Conservation (phyloP, 2,797 vertebrate species). For the Oreortyx pictus region DNA sequence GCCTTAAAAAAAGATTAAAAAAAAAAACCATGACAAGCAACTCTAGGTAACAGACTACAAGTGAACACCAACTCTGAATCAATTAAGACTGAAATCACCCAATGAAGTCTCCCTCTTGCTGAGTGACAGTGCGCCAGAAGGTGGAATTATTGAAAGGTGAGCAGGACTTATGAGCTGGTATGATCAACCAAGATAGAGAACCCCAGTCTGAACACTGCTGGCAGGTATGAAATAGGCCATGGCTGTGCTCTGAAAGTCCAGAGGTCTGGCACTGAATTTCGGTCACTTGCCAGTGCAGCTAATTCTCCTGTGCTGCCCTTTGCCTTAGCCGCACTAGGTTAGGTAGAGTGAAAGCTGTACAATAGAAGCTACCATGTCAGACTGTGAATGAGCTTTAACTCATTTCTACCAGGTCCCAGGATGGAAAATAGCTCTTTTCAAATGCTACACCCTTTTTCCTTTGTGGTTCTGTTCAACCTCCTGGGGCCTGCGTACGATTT, state of each 20-base stretch:
- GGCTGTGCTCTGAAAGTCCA: neutral
- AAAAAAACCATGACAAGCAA: neutral
- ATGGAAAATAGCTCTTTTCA: neutral
- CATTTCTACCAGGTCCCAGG: neutral
- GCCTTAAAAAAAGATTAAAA: neutral
- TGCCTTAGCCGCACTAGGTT: neutral
- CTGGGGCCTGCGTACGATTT: neutral
- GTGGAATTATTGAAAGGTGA: neutral
- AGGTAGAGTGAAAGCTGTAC: neutral
- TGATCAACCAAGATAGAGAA: neutral
- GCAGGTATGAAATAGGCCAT: rapidly evolving
- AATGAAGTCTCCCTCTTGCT: neutral
- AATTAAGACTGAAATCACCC: neutral
- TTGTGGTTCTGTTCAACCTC: neutral
- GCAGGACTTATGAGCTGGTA: neutral
- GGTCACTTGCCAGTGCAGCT: neutral
- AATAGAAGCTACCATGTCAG: neutral
- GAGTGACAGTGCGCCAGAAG: neutral
- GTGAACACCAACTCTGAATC: neutral
- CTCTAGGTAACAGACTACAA: constrained; percentile 2
- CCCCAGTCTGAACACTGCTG: rapidly evolving
- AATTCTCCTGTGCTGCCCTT: neutral
- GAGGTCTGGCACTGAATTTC: neutral
- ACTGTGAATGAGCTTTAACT: neutral
- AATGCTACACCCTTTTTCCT: neutral